These are phyloP conservation scores for Camarhynchus parvulus DNA, from an alignment of 2,113 vertebrate species.

Conservation along the genomic window DNA sequence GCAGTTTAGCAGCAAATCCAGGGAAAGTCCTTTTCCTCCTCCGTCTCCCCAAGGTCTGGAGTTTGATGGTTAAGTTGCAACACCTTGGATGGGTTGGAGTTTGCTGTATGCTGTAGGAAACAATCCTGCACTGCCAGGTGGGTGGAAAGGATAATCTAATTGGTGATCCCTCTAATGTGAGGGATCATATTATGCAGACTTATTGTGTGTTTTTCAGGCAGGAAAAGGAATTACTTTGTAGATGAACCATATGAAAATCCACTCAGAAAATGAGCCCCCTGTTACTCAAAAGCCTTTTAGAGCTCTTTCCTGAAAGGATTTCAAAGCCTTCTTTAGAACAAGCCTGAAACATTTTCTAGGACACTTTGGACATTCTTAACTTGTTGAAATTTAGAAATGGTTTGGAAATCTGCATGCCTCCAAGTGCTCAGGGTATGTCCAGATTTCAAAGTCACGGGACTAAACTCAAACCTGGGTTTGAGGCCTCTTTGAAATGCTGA, in stretches of 20 bases:
- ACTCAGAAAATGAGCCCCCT: accelerated
- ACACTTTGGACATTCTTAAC: neutral
- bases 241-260: neutral
- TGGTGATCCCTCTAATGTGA: neutral
- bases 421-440: neutral
- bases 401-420: neutral
- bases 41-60: neutral
- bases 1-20: neutral
- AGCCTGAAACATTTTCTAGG: neutral
- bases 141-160: neutral
- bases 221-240: neutral
- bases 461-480: neutral
- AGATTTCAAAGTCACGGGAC: neutral
- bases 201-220: neutral
- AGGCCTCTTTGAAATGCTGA: neutral
- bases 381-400: neutral
- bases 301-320: neutral
- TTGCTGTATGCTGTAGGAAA: neutral
- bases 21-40: neutral
- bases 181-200: neutral
- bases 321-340: neutral
- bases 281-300: neutral
- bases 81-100: neutral
- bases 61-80: neutral
- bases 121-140: neutral